Evolutionary conservation across 2,888 invertebrate genomes (phyloP), one percentile per base, ranked within the genome.

Genomic region (Volucella inflata): DNA sequence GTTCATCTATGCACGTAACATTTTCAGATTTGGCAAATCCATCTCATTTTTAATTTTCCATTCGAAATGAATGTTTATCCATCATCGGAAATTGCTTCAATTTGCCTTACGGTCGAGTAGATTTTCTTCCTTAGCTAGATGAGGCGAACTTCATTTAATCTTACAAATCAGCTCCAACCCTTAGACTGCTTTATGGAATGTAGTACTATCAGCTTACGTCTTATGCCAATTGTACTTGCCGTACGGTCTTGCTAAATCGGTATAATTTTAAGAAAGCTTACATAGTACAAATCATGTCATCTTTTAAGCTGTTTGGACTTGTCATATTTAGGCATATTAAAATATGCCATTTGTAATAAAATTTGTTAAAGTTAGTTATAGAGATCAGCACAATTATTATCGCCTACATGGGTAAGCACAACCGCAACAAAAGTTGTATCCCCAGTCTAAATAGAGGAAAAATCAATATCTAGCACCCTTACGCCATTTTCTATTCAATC

Each of bases 31-130:
- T n/a, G 36, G 44, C 57, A 78, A 83, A 72, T 78, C 78, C 78
- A 72, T 72, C 77, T 78, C 78, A 68, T 83, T 83, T 83, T 83
- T 83, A 83, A 83, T 83, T 83, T 83, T 83, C 82, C 67, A 78
- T 55, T 44, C 67, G 55, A 72, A 83, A 83, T 78, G 77, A 72
- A 78, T 72, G 72, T 78, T 72, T 83, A 78, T 83, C 67, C 82
- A 78, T 83, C 77, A 83, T 72, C 67, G 82, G 82, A 78, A 72
- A 83, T 83, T 65, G 71, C 71, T 48, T 59, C 70, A 71, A 71
- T 71, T 82, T 76, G 75, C 64, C 51, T 62, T 70, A 57, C 44
- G 76, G 64, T 71, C 59, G 59, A 82, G 51, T 65, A 59, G 44
- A 76, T 71, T 51, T 64, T 74, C 36, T 36, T 62, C 38, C 57